Conservation (phyloP, 2,113 vertebrate genomes). For the Parotia lawesii region DNA sequence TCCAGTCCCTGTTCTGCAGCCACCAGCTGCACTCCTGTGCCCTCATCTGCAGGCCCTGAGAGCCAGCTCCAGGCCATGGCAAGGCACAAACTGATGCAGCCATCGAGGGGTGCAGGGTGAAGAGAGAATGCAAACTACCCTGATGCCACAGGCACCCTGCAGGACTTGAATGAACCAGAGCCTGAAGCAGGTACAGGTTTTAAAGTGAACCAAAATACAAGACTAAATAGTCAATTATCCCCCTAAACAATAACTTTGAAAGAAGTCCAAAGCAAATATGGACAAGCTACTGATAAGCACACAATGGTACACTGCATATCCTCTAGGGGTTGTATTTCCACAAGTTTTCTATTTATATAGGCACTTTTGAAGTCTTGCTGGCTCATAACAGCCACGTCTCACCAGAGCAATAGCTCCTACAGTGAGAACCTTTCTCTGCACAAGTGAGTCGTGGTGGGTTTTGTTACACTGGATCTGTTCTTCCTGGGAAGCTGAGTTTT, state of each 20-base stretch:
- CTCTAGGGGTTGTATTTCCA: neutral
- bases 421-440: neutral
- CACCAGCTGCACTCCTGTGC: neutral
- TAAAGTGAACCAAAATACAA: neutral
- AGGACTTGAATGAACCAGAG: neutral
- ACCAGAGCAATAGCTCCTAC: neutral
- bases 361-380: neutral
- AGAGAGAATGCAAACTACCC: neutral
- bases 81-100: neutral
- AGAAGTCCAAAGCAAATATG: neutral
- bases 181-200: neutral
- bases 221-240: neutral
- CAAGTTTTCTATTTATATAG: neutral
- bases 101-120: rapidly evolving
- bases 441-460: neutral
- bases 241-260: neutral
- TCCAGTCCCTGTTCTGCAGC: neutral
- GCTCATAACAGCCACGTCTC: neutral
- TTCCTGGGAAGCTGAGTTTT: neutral
- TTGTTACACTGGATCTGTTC: neutral
- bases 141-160: neutral
- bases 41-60: neutral
- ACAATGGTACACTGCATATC: neutral
- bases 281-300: neutral
- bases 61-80: neutral